phyloP scores from a whole-genome alignment of 2,113 vertebrate species.

The Pogona vitticeps region DNA sequence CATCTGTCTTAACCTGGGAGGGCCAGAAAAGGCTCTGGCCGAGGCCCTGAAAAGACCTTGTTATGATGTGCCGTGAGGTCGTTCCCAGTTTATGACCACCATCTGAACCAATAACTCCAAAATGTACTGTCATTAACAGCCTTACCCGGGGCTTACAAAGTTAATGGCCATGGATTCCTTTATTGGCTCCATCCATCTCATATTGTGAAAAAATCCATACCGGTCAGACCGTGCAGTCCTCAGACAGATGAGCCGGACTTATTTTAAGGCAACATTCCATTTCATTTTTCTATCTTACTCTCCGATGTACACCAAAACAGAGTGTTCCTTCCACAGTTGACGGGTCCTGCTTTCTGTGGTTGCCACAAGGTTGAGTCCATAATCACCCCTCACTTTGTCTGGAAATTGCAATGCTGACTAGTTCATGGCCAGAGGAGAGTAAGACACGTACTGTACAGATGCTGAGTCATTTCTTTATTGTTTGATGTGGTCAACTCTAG shows the following conservation, averaged over 20 bases:
- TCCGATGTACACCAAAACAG: neutral
- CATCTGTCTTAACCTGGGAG: neutral
- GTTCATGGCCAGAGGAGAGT: neutral
- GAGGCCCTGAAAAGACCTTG: too few relatives aligned
- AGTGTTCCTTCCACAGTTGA: neutral
- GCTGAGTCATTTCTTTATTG: neutral
- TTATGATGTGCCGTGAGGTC: too few relatives aligned
- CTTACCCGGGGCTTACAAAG: too few relatives aligned
- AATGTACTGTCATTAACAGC: too few relatives aligned
- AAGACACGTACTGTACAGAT: slow-evolving; percentile 9
- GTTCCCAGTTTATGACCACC: too few relatives aligned
- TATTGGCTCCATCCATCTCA: too few relatives aligned
- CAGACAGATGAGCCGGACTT: neutral
- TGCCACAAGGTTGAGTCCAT: neutral
- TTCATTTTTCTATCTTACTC: neutral
- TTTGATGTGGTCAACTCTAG: slow-evolving; percentile 3
- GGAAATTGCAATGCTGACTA: neutral
- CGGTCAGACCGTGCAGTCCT: neutral
- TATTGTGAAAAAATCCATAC: neutral
- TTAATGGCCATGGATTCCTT: too few relatives aligned
- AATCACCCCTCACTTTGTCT: neutral
- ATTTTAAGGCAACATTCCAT: neutral
- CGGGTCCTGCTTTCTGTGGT: neutral
- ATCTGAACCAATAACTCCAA: too few relatives aligned
- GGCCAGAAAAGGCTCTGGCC: too few relatives aligned